A percentile compares a stretch with the other conserved stretches of the same genome.
phyloP scores from a whole-genome alignment of 2,113 vertebrate genomes.

The Myrmophylax atrothorax region DNA sequence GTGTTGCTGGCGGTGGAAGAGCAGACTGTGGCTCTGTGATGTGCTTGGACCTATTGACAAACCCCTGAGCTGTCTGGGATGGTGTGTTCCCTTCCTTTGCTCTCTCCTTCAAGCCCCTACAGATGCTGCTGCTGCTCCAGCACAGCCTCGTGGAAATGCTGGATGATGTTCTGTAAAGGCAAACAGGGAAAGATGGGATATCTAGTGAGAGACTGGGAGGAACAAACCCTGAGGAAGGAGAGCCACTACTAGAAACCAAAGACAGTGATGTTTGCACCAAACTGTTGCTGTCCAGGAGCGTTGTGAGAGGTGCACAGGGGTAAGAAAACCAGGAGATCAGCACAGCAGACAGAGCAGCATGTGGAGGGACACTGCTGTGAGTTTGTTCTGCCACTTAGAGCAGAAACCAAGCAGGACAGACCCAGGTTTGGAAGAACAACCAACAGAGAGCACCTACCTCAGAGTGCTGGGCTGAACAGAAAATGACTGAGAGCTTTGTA shows the following conservation, averaged over 20 bases:
- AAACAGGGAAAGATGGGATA: not conserved
- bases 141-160: not conserved
- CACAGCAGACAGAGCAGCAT: not conserved
- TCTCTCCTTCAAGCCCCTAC: not conserved
- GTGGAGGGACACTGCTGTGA: not conserved
- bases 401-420: not conserved
- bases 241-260: not conserved
- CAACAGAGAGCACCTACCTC: not conserved
- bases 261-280: not conserved
- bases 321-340: not conserved
- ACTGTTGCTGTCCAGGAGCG: not conserved
- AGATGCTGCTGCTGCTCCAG: not conserved
- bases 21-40: not conserved
- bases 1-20: slow-evolving; percentile 12
- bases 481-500: not conserved
- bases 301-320: not conserved
- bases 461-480: not conserved
- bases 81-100: not conserved
- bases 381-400: not conserved
- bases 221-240: not conserved
- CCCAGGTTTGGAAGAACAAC: not conserved
- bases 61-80: not conserved
- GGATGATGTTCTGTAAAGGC: not conserved
- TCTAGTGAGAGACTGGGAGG: not conserved
- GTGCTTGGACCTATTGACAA: not conserved